Evolutionary conservation across 2,797 vertebrate species (phyloP).

Genomic region (Amblyopsis hoosieri): DNA sequence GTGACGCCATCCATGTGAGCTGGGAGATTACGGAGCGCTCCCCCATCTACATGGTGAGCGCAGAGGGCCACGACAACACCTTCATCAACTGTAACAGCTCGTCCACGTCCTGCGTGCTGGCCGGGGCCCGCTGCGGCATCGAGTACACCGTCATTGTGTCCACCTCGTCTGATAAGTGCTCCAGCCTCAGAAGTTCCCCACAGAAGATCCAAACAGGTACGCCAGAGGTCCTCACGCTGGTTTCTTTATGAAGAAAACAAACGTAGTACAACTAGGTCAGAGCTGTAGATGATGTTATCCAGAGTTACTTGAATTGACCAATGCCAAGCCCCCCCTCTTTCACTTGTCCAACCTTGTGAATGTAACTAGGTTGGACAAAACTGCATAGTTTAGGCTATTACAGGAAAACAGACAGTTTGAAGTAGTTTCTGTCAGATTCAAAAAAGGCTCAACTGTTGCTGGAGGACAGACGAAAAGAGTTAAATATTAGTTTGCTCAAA

Average conservation of each 20-base stretch:
- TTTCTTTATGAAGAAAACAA: not conserved
- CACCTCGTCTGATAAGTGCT: conserved; percentile 76
- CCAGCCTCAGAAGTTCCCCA: conserved; percentile 74
- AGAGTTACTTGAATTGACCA: no score
- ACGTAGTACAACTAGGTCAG: no score
- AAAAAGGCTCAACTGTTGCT: no score
- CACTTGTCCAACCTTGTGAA: no score
- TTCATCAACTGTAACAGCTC: conserved; percentile 74
- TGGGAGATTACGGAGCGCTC: conserved; percentile 60
- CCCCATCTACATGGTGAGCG: conserved; percentile 70
- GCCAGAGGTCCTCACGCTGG: not conserved
- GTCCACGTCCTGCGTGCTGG: conserved; percentile 63
- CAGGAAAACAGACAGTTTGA: no score
- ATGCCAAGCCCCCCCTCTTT: no score
- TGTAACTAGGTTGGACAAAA: no score
- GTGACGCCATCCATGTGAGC: conserved; percentile 62
- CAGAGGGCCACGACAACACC: conserved; percentile 65
- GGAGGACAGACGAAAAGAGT: no score
- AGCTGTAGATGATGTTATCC: no score
- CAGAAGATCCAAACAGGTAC: conserved; percentile 71
- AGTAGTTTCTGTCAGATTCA: no score
- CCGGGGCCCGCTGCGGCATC: conserved; percentile 56
- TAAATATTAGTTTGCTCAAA: no score
- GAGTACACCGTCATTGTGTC: conserved; percentile 76
- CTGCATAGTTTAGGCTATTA: no score